Percentiles rank a stretch among this genome's conserved stretches.
Evolutionary conservation across 2,888 invertebrate species (phyloP).

Genomic region (Hypomecis punctinalis): DNA sequence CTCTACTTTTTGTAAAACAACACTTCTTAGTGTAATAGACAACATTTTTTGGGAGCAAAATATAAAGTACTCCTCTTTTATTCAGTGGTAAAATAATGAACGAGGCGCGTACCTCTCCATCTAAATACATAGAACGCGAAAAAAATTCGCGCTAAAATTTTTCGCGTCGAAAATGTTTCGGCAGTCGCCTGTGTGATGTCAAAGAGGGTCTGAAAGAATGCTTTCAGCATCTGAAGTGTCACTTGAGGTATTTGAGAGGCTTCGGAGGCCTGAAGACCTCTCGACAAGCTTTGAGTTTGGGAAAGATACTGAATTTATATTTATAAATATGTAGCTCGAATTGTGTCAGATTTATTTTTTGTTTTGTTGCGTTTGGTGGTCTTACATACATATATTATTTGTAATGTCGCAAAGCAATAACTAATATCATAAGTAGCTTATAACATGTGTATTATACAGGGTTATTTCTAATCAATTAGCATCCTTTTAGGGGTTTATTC

Average conservation of each 20-base stretch:
- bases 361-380: background rate
- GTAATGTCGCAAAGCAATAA: too few species aligned
- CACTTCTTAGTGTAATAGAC: too few species aligned
- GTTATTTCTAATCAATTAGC: too few species aligned
- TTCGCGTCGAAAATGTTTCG: constrained; percentile 17
- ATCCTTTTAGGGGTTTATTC: too few species aligned
- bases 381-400: too few species aligned
- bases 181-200: constrained; percentile 10
- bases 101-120: background rate
- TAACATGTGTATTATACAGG: too few species aligned
- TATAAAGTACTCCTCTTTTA: too few species aligned
- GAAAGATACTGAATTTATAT: constrained; percentile 11
- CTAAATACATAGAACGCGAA: constrained; percentile 10
- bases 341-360: background rate
- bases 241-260: constrained; percentile 30
- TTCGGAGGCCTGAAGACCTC: constrained; percentile 15
- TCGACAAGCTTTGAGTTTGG: constrained; percentile 2
- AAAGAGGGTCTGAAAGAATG: constrained; percentile 25
- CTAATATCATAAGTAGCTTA: too few species aligned
- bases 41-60: too few species aligned
- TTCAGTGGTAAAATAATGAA: background rate
- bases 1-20: too few species aligned
- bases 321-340: background rate
- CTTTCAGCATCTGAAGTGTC: constrained; percentile 25
- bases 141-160: constrained; percentile 7